These are phyloP conservation scores for Vireo altiloquus DNA, from an alignment of 2,113 vertebrate species.

Conservation along the genomic window DNA sequence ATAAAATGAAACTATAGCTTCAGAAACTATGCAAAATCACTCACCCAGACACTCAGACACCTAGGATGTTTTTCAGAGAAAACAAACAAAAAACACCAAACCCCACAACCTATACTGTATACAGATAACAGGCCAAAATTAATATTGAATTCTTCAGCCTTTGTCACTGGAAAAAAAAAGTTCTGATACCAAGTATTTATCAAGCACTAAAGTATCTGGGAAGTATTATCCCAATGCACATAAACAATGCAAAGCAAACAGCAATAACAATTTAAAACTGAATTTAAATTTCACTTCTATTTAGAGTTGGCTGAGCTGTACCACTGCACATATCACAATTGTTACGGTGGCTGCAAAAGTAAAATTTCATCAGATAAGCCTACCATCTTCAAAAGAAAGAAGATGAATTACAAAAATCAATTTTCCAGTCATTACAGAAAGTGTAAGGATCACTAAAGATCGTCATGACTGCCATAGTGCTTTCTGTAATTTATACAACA, in stretches of 20 bases:
- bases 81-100: neutral
- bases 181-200: neutral
- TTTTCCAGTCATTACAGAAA: conserved; percentile 26
- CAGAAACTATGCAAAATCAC: neutral
- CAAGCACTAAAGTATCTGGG: neutral
- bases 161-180: neutral
- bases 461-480: neutral
- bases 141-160: neutral
- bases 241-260: neutral
- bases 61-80: neutral
- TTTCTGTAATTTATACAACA: neutral
- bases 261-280: neutral
- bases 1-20: neutral
- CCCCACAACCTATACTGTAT: neutral
- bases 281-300: neutral
- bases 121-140: neutral
- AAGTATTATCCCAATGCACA: neutral
- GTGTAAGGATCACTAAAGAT: neutral
- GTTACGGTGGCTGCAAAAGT: neutral
- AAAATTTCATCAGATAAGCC: neutral
- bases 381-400: neutral
- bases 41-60: neutral
- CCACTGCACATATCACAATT: neutral
- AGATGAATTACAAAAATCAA: neutral
- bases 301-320: neutral